These are phyloP conservation scores for Standfussiana lucernea DNA, from an alignment of 2,888 invertebrate species.

Conservation along the genomic window DNA sequence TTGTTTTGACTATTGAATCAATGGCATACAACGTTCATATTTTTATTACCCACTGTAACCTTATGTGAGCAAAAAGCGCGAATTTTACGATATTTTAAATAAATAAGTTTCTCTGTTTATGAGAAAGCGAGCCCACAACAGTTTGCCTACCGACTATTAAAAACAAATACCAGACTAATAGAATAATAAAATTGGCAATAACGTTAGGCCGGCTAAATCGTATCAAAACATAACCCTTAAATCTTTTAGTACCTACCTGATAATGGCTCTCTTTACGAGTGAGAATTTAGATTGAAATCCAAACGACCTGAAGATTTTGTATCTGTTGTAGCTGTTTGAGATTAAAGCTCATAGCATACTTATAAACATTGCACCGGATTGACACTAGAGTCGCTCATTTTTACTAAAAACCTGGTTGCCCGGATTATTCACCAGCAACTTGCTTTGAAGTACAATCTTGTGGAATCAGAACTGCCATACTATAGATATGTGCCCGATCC, in stretches of 20 bases:
- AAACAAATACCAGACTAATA: conserved; percentile 18
- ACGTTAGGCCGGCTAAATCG: conserved; percentile 28
- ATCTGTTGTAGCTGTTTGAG: conserved; percentile 44
- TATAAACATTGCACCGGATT: not conserved
- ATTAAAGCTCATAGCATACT: conserved; percentile 3
- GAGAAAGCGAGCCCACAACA: not conserved
- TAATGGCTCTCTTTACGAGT: conserved; percentile 51
- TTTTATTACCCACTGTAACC: not conserved
- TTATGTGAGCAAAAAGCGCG: not conserved
- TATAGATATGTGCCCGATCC: too few relatives aligned
- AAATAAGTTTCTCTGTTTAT: not conserved
- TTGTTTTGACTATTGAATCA: not conserved
- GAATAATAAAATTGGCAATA: conserved; percentile 46
- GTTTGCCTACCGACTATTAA: not conserved
- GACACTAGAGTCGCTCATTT: too few relatives aligned
- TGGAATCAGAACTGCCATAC: too few relatives aligned
- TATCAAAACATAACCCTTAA: conserved; percentile 49
- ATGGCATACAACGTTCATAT: too few relatives aligned
- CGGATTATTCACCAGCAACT: too few relatives aligned
- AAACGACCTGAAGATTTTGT: conserved; percentile 35
- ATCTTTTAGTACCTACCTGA: conserved; percentile 26
- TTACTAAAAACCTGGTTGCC: not conserved
- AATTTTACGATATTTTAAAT: not conserved
- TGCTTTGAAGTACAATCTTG: too few relatives aligned
- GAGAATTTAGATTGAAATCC: conserved; percentile 57